Percentiles rank a stretch among this genome's conserved stretches.
phyloP scores from a whole-genome alignment of 2,797 vertebrate genomes.

The Pantherophis alleghaniensis region DNA sequence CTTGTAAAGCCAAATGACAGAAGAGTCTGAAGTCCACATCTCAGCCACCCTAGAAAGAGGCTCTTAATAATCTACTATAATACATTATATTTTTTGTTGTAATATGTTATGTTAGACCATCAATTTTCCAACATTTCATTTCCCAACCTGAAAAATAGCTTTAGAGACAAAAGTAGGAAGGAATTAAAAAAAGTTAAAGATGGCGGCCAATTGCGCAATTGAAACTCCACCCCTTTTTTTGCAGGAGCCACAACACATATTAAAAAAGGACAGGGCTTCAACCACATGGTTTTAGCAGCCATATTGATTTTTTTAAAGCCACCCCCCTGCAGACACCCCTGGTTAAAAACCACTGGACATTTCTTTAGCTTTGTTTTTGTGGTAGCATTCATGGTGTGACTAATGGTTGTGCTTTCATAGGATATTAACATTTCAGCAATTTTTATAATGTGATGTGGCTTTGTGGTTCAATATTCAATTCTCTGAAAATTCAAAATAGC shows the following conservation, averaged over 20 bases:
- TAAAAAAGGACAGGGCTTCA: not conserved
- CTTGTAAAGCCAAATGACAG: accelerated
- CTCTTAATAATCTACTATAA: not conserved
- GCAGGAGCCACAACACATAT: not conserved
- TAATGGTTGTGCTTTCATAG: not conserved
- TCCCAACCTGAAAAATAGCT: not conserved
- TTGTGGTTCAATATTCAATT: not conserved
- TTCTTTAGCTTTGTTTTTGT: not conserved
- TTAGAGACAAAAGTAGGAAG: not conserved
- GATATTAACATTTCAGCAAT: not conserved
- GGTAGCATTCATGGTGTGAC: not conserved
- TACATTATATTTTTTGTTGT: not conserved
- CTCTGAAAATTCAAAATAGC: not conserved
- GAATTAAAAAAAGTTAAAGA: not conserved
- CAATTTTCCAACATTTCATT: not conserved
- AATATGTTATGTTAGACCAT: not conserved
- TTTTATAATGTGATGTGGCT: not conserved
- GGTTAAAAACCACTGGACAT: not conserved
- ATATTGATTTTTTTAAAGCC: not conserved
- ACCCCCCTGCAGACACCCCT: not conserved
- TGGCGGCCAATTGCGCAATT: not conserved
- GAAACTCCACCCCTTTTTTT: not conserved
- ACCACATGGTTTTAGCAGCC: not conserved
- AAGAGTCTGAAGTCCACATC: not conserved
- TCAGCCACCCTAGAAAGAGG: not conserved